A percentile compares a stretch with the other conserved stretches of the same genome.
Evolutionary conservation across 2,888 invertebrate genomes (phyloP).

Genomic region (Noctua pronuba): DNA sequence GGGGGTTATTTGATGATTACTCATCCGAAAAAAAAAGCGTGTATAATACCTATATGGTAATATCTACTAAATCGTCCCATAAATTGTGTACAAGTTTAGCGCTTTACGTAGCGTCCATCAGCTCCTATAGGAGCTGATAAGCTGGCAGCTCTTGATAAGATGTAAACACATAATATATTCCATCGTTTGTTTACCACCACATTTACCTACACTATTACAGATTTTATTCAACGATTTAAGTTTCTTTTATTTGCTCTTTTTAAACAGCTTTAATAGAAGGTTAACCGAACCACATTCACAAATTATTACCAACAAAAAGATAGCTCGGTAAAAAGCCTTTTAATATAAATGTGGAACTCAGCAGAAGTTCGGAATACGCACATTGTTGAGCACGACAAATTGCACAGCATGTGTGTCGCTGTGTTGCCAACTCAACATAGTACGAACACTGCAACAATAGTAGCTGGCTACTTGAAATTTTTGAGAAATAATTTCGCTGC

Average conservation of each 20-base stretch:
- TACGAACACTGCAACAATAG: conserved; percentile 32
- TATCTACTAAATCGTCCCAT: neutral
- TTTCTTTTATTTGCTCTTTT: neutral
- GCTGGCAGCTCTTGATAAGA: too few species aligned
- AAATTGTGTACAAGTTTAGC: neutral
- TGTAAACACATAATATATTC: neutral
- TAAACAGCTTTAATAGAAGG: neutral
- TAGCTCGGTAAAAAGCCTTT: conserved; percentile 20
- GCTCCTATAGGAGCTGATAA: neutral
- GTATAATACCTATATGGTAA: neutral
- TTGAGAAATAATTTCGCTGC: conserved; percentile 38
- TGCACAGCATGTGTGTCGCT: conserved; percentile 44
- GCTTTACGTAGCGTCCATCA: neutral
- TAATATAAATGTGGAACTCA: conserved; percentile 31
- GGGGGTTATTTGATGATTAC: too few species aligned
- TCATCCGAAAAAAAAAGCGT: too few species aligned
- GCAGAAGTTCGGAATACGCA: conserved; percentile 54
- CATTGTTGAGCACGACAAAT: conserved; percentile 56
- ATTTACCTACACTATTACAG: neutral
- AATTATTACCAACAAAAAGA: conserved; percentile 16
- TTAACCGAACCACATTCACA: neutral
- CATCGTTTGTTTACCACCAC: neutral
- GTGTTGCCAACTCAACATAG: conserved; percentile 41
- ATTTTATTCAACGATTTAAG: neutral
- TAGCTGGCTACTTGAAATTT: conserved; percentile 33